Conservation (phyloP, 2,888 invertebrate genomes). For the Himalopsyche tibetana region DNA sequence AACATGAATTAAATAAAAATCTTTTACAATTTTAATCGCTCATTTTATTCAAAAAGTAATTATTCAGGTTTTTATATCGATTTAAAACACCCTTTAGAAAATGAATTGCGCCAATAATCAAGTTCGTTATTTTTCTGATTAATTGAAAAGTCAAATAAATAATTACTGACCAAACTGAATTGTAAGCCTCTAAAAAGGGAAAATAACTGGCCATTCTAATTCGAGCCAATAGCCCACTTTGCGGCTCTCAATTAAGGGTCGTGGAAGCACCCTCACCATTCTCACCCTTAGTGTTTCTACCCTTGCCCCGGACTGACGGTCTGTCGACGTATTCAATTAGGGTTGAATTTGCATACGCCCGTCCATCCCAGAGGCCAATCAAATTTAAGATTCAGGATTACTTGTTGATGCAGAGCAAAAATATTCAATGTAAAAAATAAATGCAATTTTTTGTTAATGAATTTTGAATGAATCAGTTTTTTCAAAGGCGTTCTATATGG, state of each 20-base stretch:
- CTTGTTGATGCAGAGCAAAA: slow-evolving; percentile 18
- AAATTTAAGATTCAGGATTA: slow-evolving; percentile 53
- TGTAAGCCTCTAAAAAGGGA: slow-evolving; percentile 19
- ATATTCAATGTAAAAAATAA: no score
- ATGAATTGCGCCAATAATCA: background rate
- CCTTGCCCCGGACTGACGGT: slow-evolving; percentile 15
- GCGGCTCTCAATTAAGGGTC: slow-evolving; percentile 35
- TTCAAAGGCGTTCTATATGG: no score
- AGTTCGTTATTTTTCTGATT: background rate
- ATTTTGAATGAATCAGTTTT: no score
- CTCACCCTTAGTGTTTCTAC: slow-evolving; percentile 38
- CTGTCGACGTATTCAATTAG: slow-evolving; percentile 55
- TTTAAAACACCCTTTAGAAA: no score
- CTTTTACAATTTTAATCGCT: no score
- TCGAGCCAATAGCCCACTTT: slow-evolving; percentile 39
- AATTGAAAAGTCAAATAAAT: slow-evolving; percentile 18
- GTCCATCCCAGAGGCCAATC: slow-evolving; percentile 51
- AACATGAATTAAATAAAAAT: no score
- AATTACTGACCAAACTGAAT: slow-evolving; percentile 38
- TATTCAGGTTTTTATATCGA: no score
- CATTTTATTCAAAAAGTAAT: no score
- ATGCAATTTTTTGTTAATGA: no score
- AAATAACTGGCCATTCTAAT: slow-evolving; percentile 37
- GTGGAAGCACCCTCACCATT: slow-evolving; percentile 37
- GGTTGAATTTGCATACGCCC: slow-evolving; percentile 54